These are phyloP conservation scores for Drosophila murphyi DNA, from an alignment of 1,140 invertebrate genomes.

Conservation along the genomic window DNA sequence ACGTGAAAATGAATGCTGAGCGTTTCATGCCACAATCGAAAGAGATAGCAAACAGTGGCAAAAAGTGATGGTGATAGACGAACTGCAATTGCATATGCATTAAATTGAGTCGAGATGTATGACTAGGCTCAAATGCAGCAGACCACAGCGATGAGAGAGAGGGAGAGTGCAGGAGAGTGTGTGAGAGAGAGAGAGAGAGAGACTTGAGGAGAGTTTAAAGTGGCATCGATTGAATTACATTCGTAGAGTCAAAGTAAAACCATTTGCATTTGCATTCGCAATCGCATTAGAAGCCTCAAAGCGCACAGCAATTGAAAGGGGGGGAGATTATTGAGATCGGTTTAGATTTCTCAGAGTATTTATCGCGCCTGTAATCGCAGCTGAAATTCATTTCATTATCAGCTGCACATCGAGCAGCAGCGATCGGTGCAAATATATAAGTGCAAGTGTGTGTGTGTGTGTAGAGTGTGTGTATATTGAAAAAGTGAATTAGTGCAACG, in stretches of 20 bases:
- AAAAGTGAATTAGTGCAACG: neutral
- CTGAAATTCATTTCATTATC: conserved; percentile 82
- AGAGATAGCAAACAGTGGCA: conserved; percentile 12
- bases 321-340: conserved; percentile 21
- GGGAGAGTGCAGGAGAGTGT: neutral
- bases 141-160: conserved; percentile 14
- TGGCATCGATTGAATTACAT: conserved; percentile 74
- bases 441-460: neutral
- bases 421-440: conserved; percentile 11
- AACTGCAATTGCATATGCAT: conserved; percentile 17
- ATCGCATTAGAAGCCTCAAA: conserved; percentile 54
- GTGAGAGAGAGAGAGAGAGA: conserved; percentile 31
- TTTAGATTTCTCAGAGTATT: conserved; percentile 59
- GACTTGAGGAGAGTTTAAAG: conserved; percentile 15
- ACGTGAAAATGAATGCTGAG: conserved; percentile 28
- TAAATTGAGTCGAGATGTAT: conserved; percentile 46
- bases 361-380: conserved; percentile 72
- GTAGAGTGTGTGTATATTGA: neutral
- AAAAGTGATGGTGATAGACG: neutral
- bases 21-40: conserved; percentile 29
- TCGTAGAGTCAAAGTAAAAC: conserved; percentile 45
- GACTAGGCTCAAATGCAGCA: conserved; percentile 47
- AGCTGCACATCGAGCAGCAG: conserved; percentile 57
- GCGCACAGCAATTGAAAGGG: neutral
- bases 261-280: conserved; percentile 16